Percentiles rank a stretch among this genome's conserved stretches.
Evolutionary conservation across 2,888 invertebrate genomes (phyloP).

Genomic region (Trilocha varians): DNA sequence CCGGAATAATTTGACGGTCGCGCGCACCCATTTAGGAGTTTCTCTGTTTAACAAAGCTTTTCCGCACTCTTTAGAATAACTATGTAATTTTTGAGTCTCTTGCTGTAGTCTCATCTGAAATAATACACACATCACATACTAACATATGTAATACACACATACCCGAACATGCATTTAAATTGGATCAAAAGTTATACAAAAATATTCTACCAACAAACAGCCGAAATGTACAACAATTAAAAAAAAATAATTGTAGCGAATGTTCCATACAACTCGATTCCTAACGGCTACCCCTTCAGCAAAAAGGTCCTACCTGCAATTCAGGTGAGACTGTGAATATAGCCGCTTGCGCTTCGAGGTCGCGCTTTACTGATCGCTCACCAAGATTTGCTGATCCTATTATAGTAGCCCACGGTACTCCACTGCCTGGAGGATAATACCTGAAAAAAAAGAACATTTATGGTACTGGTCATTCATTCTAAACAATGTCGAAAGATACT

Average conservation of each 20-base stretch:
- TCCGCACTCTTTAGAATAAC: constrained; percentile 75
- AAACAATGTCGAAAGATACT: no score
- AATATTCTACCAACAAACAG: not conserved
- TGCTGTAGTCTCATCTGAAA: constrained; percentile 74
- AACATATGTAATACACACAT: not conserved
- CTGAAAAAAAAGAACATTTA: constrained; percentile 36
- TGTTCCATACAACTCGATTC: no score
- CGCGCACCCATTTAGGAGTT: constrained; percentile 85
- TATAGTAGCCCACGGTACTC: constrained; percentile 84
- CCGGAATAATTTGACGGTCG: constrained; percentile 82
- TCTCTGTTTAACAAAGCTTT: constrained; percentile 77
- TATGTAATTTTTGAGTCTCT: constrained; percentile 83
- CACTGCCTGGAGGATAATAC: constrained; percentile 82
- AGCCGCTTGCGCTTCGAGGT: constrained; percentile 94
- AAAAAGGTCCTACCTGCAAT: no score
- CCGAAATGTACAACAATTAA: not conserved
- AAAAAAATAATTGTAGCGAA: not conserved
- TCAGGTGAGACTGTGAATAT: constrained; percentile 80
- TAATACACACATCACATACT: not conserved
- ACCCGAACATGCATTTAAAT: not conserved
- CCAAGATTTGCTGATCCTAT: constrained; percentile 98
- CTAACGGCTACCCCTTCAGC: no score
- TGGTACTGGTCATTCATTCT: no score
- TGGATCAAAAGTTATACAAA: not conserved
- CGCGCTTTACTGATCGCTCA: constrained; percentile 90